phyloP scores from a whole-genome alignment of 2,113 vertebrate genomes.

The Xyrauchen texanus region DNA sequence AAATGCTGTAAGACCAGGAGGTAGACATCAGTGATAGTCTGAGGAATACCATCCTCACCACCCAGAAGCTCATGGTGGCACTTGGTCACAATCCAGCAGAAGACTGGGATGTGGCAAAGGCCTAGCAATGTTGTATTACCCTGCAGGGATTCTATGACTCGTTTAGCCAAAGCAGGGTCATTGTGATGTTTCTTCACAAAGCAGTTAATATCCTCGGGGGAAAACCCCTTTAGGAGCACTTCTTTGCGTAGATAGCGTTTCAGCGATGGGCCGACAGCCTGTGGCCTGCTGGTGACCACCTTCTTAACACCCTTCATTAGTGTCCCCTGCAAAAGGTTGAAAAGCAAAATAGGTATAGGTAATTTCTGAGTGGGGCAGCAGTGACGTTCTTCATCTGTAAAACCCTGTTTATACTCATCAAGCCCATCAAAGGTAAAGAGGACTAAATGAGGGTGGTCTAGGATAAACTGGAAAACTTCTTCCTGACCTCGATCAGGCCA shows the following conservation, averaged over 20 bases:
- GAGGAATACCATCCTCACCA: slow-evolving; percentile 62
- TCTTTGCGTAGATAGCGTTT: slow-evolving; percentile 75
- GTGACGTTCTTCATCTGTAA: slow-evolving; percentile 75
- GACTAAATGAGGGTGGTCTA: slow-evolving; percentile 77
- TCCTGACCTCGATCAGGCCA: slow-evolving; percentile 79
- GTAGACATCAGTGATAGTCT: slow-evolving; percentile 83
- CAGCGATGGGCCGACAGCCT: slow-evolving; percentile 68
- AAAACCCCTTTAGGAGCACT: slow-evolving; percentile 79
- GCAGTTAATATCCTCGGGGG: slow-evolving; percentile 70
- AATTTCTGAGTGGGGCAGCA: slow-evolving; percentile 79
- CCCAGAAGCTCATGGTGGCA: slow-evolving; percentile 81
- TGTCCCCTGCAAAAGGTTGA: slow-evolving; percentile 84
- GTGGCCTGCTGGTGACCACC: slow-evolving; percentile 79
- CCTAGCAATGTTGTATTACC: slow-evolving; percentile 76
- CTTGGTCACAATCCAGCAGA: slow-evolving; percentile 86
- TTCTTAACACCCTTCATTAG: slow-evolving; percentile 83
- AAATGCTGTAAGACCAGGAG: slow-evolving; percentile 82
- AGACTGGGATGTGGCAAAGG: slow-evolving; percentile 83
- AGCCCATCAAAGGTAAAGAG: slow-evolving; percentile 88
- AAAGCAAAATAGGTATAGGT: slow-evolving; percentile 72
- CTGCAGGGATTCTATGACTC: slow-evolving; percentile 73
- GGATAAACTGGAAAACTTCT: slow-evolving; percentile 80
- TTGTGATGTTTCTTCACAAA: slow-evolving; percentile 79
- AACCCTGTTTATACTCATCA: slow-evolving; percentile 81
- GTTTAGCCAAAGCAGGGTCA: slow-evolving; percentile 66